Evolutionary conservation across 1,140 invertebrate species (phyloP).

Genomic region (Drosophila subpulchrella): DNA sequence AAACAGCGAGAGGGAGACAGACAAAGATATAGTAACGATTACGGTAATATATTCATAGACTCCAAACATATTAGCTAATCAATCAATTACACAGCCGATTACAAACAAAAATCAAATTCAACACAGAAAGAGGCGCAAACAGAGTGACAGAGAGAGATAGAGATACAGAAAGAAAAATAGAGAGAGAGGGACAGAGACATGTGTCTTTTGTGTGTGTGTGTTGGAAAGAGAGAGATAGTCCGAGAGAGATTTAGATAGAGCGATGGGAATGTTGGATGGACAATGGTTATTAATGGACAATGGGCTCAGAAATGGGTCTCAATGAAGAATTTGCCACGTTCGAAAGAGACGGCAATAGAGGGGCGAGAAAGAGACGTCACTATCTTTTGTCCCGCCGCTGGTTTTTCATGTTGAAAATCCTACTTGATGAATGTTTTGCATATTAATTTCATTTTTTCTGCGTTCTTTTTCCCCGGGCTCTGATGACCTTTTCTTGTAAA

Average conservation of each 20-base stretch:
- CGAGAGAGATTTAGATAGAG: slow-evolving; percentile 37
- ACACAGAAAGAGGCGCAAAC: slow-evolving; percentile 24
- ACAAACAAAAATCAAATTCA: slow-evolving; percentile 48
- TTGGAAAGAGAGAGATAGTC: slow-evolving; percentile 19
- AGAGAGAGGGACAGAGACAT: slow-evolving; percentile 24
- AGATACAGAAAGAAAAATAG: slow-evolving; percentile 15
- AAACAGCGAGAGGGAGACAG: slow-evolving; percentile 49
- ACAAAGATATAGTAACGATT: slow-evolving; percentile 33
- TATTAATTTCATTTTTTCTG: slow-evolving; percentile 50
- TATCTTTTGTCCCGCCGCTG: slow-evolving; percentile 42
- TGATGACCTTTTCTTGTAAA: slow-evolving; percentile 41
- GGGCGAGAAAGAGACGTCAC: slow-evolving; percentile 24
- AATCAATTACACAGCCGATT: slow-evolving; percentile 66
- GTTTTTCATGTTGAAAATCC: slow-evolving; percentile 42
- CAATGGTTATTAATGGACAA: slow-evolving; percentile 70
- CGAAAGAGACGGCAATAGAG: not conserved
- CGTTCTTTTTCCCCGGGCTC: slow-evolving; percentile 13
- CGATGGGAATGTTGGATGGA: slow-evolving; percentile 68
- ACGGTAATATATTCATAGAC: slow-evolving; percentile 20
- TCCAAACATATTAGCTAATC: slow-evolving; percentile 38
- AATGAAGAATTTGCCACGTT: slow-evolving; percentile 28
- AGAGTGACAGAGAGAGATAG: slow-evolving; percentile 28
- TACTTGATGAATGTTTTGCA: slow-evolving; percentile 54
- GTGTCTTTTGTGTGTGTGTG: slow-evolving; percentile 16
- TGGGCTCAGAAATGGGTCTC: slow-evolving; percentile 46